phyloP scores from a whole-genome alignment of 2,113 vertebrate genomes.

The Gobio gobio region DNA sequence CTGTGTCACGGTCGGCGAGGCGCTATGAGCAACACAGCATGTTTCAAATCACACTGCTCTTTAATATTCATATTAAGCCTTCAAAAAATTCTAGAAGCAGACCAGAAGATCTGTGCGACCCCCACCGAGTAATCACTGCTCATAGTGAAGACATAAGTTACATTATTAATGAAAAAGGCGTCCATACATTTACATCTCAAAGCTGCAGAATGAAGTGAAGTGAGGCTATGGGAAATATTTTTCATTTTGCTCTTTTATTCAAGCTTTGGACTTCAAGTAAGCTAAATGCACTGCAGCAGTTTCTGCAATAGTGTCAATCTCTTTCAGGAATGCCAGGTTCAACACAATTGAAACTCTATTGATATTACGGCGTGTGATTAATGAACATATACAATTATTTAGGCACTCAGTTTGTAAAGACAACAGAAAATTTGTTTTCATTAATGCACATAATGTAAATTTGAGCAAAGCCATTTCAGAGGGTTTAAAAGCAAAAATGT shows the following conservation, averaged over 20 bases:
- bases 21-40: neutral
- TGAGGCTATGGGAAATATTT: constrained; percentile 12
- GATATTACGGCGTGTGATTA: neutral
- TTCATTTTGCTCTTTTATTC: constrained; percentile 1
- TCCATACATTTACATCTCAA: neutral
- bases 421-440: neutral
- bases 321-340: neutral
- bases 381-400: neutral
- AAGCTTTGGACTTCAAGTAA: constrained; percentile 1
- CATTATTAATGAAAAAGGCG: constrained; percentile 34
- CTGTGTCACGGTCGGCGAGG: neutral
- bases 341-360: neutral
- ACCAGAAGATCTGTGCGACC: neutral
- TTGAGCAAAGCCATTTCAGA: neutral
- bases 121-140: neutral
- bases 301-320: neutral
- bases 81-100: neutral
- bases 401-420: neutral
- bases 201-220: neutral
- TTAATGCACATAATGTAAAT: neutral
- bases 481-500: neutral
- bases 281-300: neutral
- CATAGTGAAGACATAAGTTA: neutral
- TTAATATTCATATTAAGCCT: constrained; percentile 34
- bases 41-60: neutral